Evolutionary conservation across 2,797 vertebrate genomes (phyloP).

Genomic region (Clangula hyemalis): DNA sequence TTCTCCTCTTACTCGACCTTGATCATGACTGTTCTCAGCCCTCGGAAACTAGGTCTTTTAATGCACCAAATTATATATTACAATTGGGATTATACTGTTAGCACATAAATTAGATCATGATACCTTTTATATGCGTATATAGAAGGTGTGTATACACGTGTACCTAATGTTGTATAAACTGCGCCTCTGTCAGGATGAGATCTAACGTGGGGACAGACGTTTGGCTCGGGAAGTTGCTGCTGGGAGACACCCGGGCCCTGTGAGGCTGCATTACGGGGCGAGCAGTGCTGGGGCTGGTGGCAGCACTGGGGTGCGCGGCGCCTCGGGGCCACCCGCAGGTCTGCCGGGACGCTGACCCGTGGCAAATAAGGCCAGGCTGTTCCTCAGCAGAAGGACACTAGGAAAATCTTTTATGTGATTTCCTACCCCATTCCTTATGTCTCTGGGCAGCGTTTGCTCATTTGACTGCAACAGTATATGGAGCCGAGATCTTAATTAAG

Average conservation of each 20-base stretch:
- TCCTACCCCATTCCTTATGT: neutral
- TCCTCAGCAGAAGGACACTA: neutral
- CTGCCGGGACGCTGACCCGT: neutral
- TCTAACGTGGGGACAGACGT: neutral
- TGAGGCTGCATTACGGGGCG: rapidly evolving
- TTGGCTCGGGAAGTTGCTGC: neutral
- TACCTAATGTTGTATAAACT: rapidly evolving
- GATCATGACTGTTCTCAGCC: neutral
- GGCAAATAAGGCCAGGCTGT: neutral
- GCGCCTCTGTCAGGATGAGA: neutral
- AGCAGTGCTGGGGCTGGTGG: neutral
- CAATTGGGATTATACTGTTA: conserved; percentile 41
- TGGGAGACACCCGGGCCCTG: rapidly evolving
- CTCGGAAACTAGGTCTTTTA: conserved; percentile 44
- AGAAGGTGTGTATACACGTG: neutral
- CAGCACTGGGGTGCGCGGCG: rapidly evolving
- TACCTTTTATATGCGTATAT: neutral
- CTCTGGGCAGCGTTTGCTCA: neutral
- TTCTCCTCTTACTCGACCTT: neutral
- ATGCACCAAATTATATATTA: conserved; percentile 32
- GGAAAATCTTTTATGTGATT: neutral
- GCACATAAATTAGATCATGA: conserved; percentile 37
- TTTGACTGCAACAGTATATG: neutral
- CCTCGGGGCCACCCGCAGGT: rapidly evolving
- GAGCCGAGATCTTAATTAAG: neutral